Base-by-base conservation (phyloP, 2,888 invertebrate genomes). In the Agriopis aurantiaria region DNA sequence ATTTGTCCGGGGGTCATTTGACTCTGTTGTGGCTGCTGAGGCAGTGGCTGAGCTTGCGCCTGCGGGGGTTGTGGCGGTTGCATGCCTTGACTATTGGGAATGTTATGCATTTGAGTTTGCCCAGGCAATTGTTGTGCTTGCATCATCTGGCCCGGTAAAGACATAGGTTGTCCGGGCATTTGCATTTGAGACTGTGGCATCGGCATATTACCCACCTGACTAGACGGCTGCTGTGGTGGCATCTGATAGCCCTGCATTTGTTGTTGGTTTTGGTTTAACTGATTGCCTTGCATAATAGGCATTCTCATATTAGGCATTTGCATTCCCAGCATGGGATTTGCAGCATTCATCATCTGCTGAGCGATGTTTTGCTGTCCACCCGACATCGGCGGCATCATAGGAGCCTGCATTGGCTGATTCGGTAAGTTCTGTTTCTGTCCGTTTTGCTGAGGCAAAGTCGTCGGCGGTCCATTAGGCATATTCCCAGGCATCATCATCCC, bases 261-360 rank as follows among this genome's bases (percentile, higher is more conserved):
- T 65, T 85, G 88, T 67, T 80, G 66, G 70, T 82, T 89, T 8
- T n/a, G 55, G 14, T 41, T 55, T 3, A 85, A 83, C 65, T 86
- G 88, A 68, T 84, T 88, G 12, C 86, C 57, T 57, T 57, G 57
- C 58, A 58, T 58, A 84, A 88, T 40, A 8, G 92, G 87, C 89
- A 92, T 89, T 80, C 93, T 86, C 89, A 93, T 90, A 71, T 90
- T 91, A 63, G 87, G 90, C 88, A 93, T 88, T 81, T 91, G 92
- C 87, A 93, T 85, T 23, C 86, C 86, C 70, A 88, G 81, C 86
- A 91, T 88, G 3, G 88, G 86, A 71, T 90, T 92, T 68, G 74
- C 83, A 11, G 88, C 81, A 61, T 89, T 92, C 68, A 90, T 84
- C 72, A 90, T 83, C 17, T 87, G 80, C 69, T 82, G 88, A 41